A percentile compares a stretch with the other conserved stretches of the same genome.
phyloP scores from a whole-genome alignment of 1,140 invertebrate genomes.

The Sitobion miscanthi region DNA sequence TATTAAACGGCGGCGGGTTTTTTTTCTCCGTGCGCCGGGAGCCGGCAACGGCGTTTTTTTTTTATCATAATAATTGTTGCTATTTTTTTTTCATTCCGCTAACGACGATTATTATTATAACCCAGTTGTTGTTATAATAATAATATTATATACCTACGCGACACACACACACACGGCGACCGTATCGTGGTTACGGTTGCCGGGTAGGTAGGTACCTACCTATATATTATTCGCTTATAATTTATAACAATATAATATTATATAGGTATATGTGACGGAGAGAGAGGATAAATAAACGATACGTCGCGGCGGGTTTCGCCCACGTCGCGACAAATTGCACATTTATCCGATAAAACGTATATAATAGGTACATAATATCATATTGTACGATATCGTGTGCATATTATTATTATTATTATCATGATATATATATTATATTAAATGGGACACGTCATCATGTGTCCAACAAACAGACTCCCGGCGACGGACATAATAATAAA shows the following conservation, averaged over 20 bases:
- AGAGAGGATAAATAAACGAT: not conserved
- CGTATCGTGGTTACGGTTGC: not conserved
- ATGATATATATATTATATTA: not conserved
- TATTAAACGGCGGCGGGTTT: not conserved
- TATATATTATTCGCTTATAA: no score
- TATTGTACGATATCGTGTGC: not conserved
- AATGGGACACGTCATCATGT: no score
- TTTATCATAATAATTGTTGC: not conserved
- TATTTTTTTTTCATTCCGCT: not conserved
- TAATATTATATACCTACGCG: no score
- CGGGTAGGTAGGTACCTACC: not conserved
- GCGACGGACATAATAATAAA: no score
- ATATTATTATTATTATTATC: not conserved
- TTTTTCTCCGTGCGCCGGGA: not conserved
- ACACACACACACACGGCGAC: not conserved
- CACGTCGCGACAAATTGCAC: conserved; percentile 34
- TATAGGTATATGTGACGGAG: no score
- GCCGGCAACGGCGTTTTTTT: not conserved
- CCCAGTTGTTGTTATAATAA: not conserved
- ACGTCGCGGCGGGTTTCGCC: conserved; percentile 23
- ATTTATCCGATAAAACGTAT: not conserved
- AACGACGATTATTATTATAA: conserved; percentile 13
- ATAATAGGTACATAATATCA: not conserved
- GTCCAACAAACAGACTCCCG: no score
- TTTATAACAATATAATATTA: no score